Evolutionary conservation across 2,888 invertebrate genomes (phyloP).

Genomic region (Trichogramma evanescens): DNA sequence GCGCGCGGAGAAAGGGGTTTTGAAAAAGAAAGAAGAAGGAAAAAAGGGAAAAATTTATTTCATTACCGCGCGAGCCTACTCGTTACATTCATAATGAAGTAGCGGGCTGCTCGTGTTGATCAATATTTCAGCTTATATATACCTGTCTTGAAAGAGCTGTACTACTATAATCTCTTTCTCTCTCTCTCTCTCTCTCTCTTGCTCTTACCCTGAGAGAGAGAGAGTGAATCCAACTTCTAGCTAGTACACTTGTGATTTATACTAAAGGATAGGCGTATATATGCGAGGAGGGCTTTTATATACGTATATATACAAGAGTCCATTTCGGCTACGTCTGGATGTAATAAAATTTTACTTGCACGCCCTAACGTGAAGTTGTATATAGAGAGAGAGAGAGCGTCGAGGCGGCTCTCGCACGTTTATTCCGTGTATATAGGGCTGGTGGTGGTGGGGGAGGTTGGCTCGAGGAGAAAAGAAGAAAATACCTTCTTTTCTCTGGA

Average conservation of each 20-base stretch:
- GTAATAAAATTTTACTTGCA: conserved; percentile 24
- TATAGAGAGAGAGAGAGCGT: not conserved
- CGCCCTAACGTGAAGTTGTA: conserved; percentile 1
- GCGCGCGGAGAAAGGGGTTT: not conserved
- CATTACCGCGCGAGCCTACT: conserved; percentile 7
- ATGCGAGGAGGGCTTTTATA: conserved; percentile 4
- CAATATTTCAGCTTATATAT: not conserved
- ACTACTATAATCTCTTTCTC: conserved; percentile 11
- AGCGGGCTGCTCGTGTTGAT: not conserved
- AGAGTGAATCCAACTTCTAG: not conserved
- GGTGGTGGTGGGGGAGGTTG: too few species aligned
- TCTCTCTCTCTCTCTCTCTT: not conserved
- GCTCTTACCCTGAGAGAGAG: too few species aligned
- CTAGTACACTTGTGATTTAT: conserved; percentile 17
- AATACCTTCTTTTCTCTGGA: not conserved
- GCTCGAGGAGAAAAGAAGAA: not conserved
- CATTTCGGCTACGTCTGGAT: conserved; percentile 1
- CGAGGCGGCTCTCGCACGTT: not conserved
- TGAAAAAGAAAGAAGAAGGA: conserved; percentile 10
- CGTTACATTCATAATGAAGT: conserved; percentile 14
- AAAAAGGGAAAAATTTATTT: conserved; percentile 11
- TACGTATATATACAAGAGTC: too few species aligned
- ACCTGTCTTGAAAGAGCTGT: too few species aligned
- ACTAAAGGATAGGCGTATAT: conserved; percentile 14
- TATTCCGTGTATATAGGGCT: too few species aligned